A percentile compares a stretch with the other conserved stretches of the same genome.
Evolutionary conservation across 1,140 invertebrate genomes (phyloP).

Genomic region (Heliconius nattereri): DNA sequence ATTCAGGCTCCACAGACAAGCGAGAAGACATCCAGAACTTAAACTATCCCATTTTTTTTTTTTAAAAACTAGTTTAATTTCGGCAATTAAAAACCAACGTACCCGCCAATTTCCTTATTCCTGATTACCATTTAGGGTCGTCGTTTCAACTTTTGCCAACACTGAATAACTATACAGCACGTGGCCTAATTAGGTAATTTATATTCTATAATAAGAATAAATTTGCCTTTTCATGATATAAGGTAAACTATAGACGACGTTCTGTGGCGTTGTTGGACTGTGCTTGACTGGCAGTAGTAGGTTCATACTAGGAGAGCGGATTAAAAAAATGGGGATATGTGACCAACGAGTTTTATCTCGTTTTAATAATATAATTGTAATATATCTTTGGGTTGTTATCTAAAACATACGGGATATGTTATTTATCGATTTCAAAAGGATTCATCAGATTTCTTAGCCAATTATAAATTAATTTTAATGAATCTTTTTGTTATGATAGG

Average conservation of each 20-base stretch:
- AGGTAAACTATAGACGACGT: neutral
- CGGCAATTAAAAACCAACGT: neutral
- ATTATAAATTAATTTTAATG: no score
- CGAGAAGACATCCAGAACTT: no score
- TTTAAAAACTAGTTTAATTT: neutral
- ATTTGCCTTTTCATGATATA: neutral
- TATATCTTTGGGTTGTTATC: no score
- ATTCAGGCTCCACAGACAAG: no score
- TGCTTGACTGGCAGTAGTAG: no score
- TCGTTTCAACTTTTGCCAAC: conserved; percentile 1
- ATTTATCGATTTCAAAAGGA: no score
- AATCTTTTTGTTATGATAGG: no score
- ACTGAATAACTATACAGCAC: neutral
- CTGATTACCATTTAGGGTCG: conserved; percentile 14
- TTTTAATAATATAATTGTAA: no score
- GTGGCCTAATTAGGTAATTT: neutral
- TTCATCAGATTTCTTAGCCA: no score
- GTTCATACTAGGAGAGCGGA: no score
- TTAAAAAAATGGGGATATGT: neutral
- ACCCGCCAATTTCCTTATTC: conserved; percentile 8
- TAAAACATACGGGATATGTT: no score
- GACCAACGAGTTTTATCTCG: no score
- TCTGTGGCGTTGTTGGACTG: neutral
- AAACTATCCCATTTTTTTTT: neutral
- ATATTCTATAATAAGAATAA: conserved; percentile 6